A percentile compares a stretch with the other conserved stretches of the same genome.
These are phyloP conservation scores for Bombus fervidus DNA, from an alignment of 1,140 invertebrate genomes.

Conservation along the genomic window DNA sequence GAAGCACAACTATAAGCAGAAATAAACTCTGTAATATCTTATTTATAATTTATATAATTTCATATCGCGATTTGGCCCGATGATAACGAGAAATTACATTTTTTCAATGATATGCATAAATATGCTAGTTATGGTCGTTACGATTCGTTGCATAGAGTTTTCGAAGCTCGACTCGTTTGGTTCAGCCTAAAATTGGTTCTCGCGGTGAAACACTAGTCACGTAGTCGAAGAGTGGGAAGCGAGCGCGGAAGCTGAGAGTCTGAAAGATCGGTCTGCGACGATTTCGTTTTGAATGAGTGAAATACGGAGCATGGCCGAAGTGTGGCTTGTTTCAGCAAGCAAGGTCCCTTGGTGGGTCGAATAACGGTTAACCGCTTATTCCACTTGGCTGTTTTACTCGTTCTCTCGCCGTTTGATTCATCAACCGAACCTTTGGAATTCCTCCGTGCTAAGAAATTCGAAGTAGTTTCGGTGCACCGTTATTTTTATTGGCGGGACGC, in stretches of 20 bases:
- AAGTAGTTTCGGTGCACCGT: slow-evolving; percentile 24
- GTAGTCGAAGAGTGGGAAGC: background rate
- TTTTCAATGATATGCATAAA: background rate
- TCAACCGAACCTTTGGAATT: slow-evolving; percentile 45
- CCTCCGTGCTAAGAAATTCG: slow-evolving; percentile 29
- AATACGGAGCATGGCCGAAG: slow-evolving; percentile 47
- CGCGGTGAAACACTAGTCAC: background rate
- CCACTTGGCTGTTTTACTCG: slow-evolving; percentile 70
- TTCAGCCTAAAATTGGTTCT: background rate
- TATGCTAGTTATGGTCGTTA: no score
- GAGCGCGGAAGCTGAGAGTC: background rate
- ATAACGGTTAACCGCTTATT: slow-evolving; percentile 76
- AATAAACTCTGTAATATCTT: no score
- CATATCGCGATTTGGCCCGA: background rate
- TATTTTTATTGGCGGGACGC: slow-evolving; percentile 17
- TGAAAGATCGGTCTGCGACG: background rate
- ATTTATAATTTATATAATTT: background rate
- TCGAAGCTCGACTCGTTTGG: background rate
- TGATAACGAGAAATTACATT: background rate
- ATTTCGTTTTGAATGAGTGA: slow-evolving; percentile 33
- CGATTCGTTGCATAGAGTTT: no score
- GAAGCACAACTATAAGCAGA: no score
- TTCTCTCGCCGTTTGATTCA: slow-evolving; percentile 58
- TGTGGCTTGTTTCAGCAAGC: slow-evolving; percentile 64
- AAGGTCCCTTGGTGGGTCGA: slow-evolving; percentile 70